Evolutionary conservation across 1,140 invertebrate genomes (phyloP), one percentile per base, ranked within the genome.

Genomic region (Stegodyphus dumicola): DNA sequence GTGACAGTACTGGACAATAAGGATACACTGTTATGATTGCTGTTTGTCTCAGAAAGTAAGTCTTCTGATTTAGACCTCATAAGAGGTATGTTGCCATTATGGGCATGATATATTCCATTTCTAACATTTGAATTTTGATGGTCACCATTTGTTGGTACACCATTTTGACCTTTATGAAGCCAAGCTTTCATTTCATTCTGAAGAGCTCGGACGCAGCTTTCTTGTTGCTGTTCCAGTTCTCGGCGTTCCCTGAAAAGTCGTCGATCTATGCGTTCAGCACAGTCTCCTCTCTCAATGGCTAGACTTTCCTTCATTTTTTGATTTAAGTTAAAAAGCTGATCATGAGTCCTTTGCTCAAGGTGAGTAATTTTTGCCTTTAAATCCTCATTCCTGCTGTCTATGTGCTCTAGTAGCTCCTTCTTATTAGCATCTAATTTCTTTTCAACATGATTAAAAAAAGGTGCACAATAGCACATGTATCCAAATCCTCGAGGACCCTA

Each of bases 401-500:
- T 95, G 87, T 96, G 94, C 17, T 95, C 93, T 88, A 96, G 95
- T 5, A 98, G 89, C 88, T 97, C 95, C 80, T 95, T 94, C 85
- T 96, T 95, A 88, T 97, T 95, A 87, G 93, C 93, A 88, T 96
- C 96, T 13, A 98, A 89, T 86, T 95, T 94, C 71, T 95, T 94
- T 90, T 98, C 96, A 89, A 98, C 94, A 85, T 96, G 95, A 86
- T 95, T 93, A 89, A 98, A 95, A 88, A 97, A 94, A 6, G 95
- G 95, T 0, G 93, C 93, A 89, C 95, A 95, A 88, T 95, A 95
- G 89, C 95, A 96, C 2, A 95, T 95, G 88, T 96, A 95, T 0
- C 95, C 95, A 9, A 96, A 95, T 2, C 96, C 96, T 10, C 97
- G 94, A 0, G 96, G 96, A 6, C 97, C 97, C 91, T 93, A 88